A percentile compares a stretch with the other conserved stretches of the same genome.
Evolutionary conservation across 92 coral and sea anemone genomes (phyloP).

Genomic region (Isaurus tuberculatus): DNA sequence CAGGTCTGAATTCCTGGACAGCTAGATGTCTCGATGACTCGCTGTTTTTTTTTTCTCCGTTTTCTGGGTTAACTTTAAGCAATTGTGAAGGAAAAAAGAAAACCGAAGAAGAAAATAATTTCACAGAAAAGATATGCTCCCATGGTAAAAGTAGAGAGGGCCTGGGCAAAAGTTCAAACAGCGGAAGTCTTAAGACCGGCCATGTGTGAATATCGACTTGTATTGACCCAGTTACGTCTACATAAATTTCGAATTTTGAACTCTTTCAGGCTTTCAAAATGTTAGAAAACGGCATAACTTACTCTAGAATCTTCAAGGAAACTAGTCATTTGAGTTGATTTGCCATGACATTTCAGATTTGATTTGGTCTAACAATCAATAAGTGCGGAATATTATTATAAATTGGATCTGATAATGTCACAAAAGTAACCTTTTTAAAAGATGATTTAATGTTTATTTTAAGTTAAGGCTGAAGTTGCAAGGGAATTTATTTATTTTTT

Average conservation of each 20-base stretch:
- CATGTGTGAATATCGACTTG: neutral
- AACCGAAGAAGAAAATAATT: neutral
- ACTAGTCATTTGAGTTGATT: neutral
- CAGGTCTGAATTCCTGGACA: too few species aligned
- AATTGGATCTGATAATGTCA: neutral
- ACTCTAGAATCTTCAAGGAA: neutral
- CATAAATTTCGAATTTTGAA: neutral
- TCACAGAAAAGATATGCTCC: neutral
- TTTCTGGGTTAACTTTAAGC: neutral
- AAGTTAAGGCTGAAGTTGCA: too few species aligned
- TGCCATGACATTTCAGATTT: neutral
- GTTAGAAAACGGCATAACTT: neutral
- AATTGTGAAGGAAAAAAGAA: neutral
- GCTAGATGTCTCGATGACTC: too few species aligned
- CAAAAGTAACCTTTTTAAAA: too few species aligned
- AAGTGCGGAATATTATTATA: neutral
- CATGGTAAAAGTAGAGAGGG: neutral
- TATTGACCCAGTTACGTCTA: neutral
- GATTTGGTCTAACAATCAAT: neutral
- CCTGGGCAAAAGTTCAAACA: constrained; percentile 1
- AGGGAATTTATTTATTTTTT: too few species aligned
- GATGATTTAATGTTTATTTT: too few species aligned
- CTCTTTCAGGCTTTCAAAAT: neutral
- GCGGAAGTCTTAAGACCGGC: constrained; percentile 26
- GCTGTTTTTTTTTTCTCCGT: neutral